Percentiles rank a stretch among this genome's conserved stretches.
Evolutionary conservation across 2,113 vertebrate genomes (phyloP).

Genomic region (Toxotes chatareus): DNA sequence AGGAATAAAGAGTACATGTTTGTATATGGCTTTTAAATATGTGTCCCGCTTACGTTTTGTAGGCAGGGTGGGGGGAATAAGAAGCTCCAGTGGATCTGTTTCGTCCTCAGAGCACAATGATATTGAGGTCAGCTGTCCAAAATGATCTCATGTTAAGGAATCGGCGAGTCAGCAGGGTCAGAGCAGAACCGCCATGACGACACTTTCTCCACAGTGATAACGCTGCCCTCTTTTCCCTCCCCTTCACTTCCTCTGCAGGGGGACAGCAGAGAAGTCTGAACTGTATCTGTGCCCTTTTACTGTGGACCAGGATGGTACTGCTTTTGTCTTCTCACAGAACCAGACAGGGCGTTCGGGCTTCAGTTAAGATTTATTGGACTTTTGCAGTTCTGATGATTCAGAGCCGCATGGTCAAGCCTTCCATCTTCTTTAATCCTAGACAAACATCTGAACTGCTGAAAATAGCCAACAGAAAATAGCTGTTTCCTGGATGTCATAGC

Average conservation of each 20-base stretch:
- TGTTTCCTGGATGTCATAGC: conserved; percentile 76
- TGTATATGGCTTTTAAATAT: conserved; percentile 29
- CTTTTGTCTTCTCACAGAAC: conserved; percentile 45
- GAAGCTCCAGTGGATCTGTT: conserved; percentile 71
- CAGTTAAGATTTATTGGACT: conserved; percentile 39
- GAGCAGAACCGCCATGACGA: conserved; percentile 82
- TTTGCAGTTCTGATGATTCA: conserved; percentile 48
- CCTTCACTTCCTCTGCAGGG: conserved; percentile 66
- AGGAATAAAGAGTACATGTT: conserved; percentile 25
- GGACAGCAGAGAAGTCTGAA: conserved; percentile 61
- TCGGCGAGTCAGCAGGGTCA: conserved; percentile 85
- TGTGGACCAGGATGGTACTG: conserved; percentile 17
- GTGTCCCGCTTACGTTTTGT: conserved; percentile 49
- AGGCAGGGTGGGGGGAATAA: conserved; percentile 47
- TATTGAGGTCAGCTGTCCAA: conserved; percentile 88
- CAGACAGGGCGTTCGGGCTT: conserved; percentile 26
- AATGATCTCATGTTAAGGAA: conserved; percentile 86
- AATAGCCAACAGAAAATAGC: conserved; percentile 71
- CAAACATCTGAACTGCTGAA: conserved; percentile 76
- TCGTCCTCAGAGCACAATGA: conserved; percentile 70
- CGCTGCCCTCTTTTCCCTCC: conserved; percentile 72
- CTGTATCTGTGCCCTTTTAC: conserved; percentile 51
- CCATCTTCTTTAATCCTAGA: conserved; percentile 64
- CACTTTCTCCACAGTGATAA: conserved; percentile 83
- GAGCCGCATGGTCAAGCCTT: conserved; percentile 33